These are phyloP conservation scores for Dioctria rufipes DNA, from an alignment of 2,888 invertebrate species.

Conservation along the genomic window DNA sequence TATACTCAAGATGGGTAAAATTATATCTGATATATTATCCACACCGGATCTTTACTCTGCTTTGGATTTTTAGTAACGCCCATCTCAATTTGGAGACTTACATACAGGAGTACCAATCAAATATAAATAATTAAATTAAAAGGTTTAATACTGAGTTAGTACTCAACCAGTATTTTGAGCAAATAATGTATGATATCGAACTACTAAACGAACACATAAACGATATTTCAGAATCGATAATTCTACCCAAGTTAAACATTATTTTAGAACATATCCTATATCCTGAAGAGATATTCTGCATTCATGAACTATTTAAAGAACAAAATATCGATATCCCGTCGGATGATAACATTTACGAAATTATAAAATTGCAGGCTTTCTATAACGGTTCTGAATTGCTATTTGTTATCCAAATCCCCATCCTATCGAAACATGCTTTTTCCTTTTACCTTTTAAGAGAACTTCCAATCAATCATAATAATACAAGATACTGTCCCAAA, in stretches of 20 bases:
- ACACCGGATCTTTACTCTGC: no score
- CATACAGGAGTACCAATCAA: neutral
- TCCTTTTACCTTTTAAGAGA: conserved; percentile 41
- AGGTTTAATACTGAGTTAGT: neutral
- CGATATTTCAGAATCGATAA: conserved; percentile 50
- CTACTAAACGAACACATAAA: conserved; percentile 44
- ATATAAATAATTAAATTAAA: conserved; percentile 21
- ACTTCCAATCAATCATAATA: neutral
- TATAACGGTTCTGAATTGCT: conserved; percentile 17
- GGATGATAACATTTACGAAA: conserved; percentile 42
- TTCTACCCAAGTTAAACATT: conserved; percentile 47
- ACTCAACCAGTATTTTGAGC: conserved; percentile 37
- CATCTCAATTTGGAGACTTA: no score
- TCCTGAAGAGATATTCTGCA: conserved; percentile 38
- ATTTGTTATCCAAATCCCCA: conserved; percentile 46
- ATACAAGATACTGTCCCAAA: neutral
- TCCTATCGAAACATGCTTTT: neutral
- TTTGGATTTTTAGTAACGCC: no score
- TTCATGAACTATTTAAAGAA: conserved; percentile 8
- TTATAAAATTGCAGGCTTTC: neutral
- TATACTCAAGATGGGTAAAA: no score
- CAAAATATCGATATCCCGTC: conserved; percentile 36
- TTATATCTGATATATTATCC: no score
- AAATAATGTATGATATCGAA: conserved; percentile 43
- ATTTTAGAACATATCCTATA: conserved; percentile 50